Conservation (phyloP, 2,113 vertebrate genomes). For the Oxyruncus cristatus region DNA sequence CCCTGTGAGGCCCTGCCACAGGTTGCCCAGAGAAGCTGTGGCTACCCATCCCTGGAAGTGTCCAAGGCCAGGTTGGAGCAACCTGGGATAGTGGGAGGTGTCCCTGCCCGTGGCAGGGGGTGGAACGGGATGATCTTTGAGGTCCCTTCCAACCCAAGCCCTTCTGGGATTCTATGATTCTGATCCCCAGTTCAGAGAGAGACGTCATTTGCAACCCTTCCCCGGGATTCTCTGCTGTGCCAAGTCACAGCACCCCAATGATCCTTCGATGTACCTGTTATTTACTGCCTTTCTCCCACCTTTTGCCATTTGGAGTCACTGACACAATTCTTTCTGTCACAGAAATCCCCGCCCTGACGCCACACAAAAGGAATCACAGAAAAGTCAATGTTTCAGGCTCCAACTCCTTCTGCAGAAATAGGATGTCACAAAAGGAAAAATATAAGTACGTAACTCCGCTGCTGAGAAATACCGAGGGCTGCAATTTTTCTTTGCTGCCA, state of each 20-base stretch:
- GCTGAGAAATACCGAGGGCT: background rate
- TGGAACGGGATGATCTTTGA: background rate
- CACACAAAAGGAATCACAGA: background rate
- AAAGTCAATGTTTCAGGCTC: background rate
- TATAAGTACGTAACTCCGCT: background rate
- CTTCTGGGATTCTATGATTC: background rate
- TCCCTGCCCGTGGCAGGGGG: background rate
- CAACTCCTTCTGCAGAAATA: background rate
- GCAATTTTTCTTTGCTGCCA: background rate
- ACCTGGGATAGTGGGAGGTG: background rate
- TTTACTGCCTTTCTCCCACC: background rate
- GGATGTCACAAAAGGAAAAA: background rate
- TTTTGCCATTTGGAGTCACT: background rate
- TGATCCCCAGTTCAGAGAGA: background rate
- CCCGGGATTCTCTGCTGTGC: background rate
- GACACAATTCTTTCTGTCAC: rapidly evolving
- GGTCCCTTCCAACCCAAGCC: background rate
- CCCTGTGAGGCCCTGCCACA: background rate
- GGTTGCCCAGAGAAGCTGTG: background rate
- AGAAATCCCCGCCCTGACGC: background rate
- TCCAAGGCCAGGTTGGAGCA: background rate
- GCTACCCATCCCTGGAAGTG: background rate
- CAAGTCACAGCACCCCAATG: background rate
- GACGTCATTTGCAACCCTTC: background rate
- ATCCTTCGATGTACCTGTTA: background rate